phyloP scores from a whole-genome alignment of 2,888 invertebrate genomes.

The Thalpophila matura region DNA sequence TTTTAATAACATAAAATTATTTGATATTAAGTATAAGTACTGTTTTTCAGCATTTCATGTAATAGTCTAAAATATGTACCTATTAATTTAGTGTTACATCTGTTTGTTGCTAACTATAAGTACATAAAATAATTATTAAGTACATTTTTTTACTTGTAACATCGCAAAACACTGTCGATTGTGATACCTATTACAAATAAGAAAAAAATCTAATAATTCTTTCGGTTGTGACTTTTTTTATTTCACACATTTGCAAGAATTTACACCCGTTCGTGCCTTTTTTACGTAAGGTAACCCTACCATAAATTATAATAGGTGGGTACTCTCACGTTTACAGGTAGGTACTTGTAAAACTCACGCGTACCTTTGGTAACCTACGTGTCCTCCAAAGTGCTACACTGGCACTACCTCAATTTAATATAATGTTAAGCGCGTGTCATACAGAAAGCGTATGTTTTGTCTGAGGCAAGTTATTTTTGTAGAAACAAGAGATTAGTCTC shows the following conservation, averaged over 20 bases:
- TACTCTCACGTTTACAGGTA: conserved; percentile 2
- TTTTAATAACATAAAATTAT: no score
- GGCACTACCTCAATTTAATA: conserved; percentile 25
- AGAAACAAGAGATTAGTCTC: no score
- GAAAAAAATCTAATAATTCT: no score
- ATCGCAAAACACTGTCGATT: no score
- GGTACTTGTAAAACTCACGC: conserved; percentile 4
- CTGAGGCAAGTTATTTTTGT: not conserved
- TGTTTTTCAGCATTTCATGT: no score
- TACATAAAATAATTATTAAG: no score
- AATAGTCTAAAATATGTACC: no score
- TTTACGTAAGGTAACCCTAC: not conserved
- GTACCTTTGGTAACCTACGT: conserved; percentile 1
- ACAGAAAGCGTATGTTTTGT: not conserved
- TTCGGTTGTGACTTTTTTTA: not conserved
- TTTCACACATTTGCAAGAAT: not conserved
- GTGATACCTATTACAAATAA: no score
- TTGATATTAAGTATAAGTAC: no score
- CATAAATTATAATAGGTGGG: conserved; percentile 15
- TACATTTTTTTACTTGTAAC: no score
- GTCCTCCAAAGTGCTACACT: conserved; percentile 5
- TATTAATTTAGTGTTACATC: no score
- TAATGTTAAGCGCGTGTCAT: conserved; percentile 1
- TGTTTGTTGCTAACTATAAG: no score
- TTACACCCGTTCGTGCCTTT: not conserved